Conservation (phyloP, 2,113 vertebrate genomes). For the Mesembrinibis cayennensis region DNA sequence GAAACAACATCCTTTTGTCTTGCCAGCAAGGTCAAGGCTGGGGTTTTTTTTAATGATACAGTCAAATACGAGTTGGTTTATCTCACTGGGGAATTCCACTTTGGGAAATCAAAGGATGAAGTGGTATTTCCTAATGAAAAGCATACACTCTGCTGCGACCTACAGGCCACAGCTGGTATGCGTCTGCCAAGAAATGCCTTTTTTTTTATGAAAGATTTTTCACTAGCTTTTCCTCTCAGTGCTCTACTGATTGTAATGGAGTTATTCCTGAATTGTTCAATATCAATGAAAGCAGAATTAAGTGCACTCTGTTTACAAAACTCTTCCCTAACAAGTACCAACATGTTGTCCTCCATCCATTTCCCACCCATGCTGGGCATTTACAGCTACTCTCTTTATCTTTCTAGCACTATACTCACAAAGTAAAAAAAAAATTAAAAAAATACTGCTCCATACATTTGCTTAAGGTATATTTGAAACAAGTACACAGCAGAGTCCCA, state of each 20-base stretch:
- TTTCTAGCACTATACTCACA: background rate
- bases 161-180: slow-evolving; percentile 20
- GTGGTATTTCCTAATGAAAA: background rate
- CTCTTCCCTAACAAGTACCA: background rate
- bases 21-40: background rate
- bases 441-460: background rate
- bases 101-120: background rate
- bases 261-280: background rate
- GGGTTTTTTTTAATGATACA: rapidly evolving
- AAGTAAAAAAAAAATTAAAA: background rate
- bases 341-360: background rate
- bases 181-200: background rate
- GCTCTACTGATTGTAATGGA: background rate
- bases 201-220: background rate
- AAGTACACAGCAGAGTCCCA: rapidly evolving
- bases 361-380: background rate
- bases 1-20: background rate
- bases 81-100: background rate
- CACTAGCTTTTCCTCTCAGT: background rate
- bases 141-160: slow-evolving; percentile 57
- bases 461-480: background rate
- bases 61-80: background rate
- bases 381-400: background rate
- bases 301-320: background rate
- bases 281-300: background rate